A percentile compares a stretch with the other conserved stretches of the same genome.
Conservation (phyloP, 1,140 invertebrate species). For the Drosophila sp. region DNA sequence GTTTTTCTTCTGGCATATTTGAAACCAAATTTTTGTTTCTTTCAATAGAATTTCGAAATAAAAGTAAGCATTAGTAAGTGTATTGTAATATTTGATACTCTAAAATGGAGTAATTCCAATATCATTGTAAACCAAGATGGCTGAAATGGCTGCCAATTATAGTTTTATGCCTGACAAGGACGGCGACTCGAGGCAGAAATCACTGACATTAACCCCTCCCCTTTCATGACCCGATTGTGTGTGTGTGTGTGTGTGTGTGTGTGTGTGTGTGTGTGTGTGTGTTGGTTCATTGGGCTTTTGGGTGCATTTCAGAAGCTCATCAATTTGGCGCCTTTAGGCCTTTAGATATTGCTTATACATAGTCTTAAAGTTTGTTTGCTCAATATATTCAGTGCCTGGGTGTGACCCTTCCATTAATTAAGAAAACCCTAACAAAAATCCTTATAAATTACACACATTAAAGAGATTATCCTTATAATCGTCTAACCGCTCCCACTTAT, state of each 20-base stretch:
- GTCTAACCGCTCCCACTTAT: background rate
- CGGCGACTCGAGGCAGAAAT: background rate
- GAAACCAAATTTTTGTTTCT: background rate
- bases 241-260: background rate
- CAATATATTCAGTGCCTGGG: background rate
- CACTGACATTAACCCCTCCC: background rate
- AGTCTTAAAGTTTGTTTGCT: constrained; percentile 1
- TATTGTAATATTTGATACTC: background rate
- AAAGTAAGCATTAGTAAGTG: constrained; percentile 2
- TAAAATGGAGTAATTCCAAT: background rate
- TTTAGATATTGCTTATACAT: background rate
- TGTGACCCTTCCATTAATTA: constrained; percentile 2
- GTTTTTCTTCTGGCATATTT: background rate
- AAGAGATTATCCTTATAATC: background rate
- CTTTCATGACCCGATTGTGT: no score
- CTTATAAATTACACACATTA: constrained; percentile 1
- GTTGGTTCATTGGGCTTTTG: constrained; percentile 6
- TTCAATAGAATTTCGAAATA: background rate
- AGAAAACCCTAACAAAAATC: constrained; percentile 3
- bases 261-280: no score
- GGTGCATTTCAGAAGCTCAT: constrained; percentile 4
- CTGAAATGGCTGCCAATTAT: background rate
- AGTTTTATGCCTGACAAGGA: background rate
- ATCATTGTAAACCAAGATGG: background rate
- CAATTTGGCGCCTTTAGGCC: background rate